These are phyloP conservation scores for Anarsia innoxiella DNA, from an alignment of 2,888 invertebrate species.

Conservation along the genomic window DNA sequence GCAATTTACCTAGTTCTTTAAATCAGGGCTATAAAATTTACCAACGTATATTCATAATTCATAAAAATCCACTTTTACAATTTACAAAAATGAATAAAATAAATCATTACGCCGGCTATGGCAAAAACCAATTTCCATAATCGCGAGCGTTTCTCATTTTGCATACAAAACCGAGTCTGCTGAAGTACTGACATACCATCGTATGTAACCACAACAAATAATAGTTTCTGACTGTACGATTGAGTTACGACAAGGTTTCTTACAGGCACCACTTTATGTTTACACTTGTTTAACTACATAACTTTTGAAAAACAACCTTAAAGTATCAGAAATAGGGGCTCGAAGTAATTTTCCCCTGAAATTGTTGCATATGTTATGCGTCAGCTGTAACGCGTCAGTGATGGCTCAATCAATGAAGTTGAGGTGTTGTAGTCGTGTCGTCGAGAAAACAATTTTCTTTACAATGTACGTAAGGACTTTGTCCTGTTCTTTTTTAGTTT, in stretches of 20 bases:
- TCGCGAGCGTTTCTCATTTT: conserved; percentile 32
- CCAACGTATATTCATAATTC: too few relatives aligned
- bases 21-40: too few relatives aligned
- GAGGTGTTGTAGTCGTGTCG: conserved; percentile 56
- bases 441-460: conserved; percentile 63
- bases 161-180: conserved; percentile 50
- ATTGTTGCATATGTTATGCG: too few relatives aligned
- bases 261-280: conserved; percentile 19
- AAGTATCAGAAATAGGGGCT: too few relatives aligned
- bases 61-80: too few relatives aligned
- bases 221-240: conserved; percentile 61
- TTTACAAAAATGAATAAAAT: too few relatives aligned
- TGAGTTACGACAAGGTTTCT: conserved; percentile 65
- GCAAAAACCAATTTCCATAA: conserved; percentile 10
- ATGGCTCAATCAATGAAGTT: conserved; percentile 67
- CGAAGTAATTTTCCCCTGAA: too few relatives aligned
- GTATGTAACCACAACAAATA: conserved; percentile 65
- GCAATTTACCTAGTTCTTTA: too few relatives aligned
- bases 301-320: too few relatives aligned
- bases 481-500: too few relatives aligned
- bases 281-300: too few relatives aligned
- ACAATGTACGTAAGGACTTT: conserved; percentile 65
- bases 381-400: conserved; percentile 24
- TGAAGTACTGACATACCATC: conserved; percentile 53
- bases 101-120: conserved; percentile 6